Conservation (phyloP, 2,888 invertebrate species). For the Diarsia brunnea region DNA sequence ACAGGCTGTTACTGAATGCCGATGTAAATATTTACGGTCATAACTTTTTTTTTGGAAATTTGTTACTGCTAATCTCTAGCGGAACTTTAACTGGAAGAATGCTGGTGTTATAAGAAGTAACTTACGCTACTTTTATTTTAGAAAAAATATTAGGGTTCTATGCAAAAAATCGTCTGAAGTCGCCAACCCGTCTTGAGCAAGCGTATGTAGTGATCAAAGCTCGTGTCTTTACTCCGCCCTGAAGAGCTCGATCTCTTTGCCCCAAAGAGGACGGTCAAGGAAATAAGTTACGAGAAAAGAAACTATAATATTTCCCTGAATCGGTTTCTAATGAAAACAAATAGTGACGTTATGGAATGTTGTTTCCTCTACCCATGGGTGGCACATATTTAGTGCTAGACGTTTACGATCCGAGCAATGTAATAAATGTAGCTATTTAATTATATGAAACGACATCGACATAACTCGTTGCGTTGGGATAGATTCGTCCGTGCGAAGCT, state of each 20-base stretch:
- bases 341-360: constrained; percentile 17
- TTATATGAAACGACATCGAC: neutral
- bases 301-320: neutral
- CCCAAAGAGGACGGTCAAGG: too few species aligned
- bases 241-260: neutral
- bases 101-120: too few species aligned
- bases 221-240: neutral
- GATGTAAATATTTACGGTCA: too few species aligned
- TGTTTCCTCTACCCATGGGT: constrained; percentile 3
- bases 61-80: too few species aligned
- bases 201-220: neutral
- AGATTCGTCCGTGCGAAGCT: neutral
- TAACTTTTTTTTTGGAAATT: too few species aligned
- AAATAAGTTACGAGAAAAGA: neutral
- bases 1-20: too few species aligned
- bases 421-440: constrained; percentile 27
- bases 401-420: constrained; percentile 40
- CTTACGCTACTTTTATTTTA: too few species aligned
- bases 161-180: neutral
- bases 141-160: too few species aligned
- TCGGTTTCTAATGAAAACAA: constrained; percentile 19
- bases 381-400: constrained; percentile 12
- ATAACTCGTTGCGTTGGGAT: neutral
- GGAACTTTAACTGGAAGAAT: too few species aligned
- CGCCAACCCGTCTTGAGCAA: neutral